Conservation (phyloP, 2,888 invertebrate genomes). For the Dinocampus coccinellae region DNA sequence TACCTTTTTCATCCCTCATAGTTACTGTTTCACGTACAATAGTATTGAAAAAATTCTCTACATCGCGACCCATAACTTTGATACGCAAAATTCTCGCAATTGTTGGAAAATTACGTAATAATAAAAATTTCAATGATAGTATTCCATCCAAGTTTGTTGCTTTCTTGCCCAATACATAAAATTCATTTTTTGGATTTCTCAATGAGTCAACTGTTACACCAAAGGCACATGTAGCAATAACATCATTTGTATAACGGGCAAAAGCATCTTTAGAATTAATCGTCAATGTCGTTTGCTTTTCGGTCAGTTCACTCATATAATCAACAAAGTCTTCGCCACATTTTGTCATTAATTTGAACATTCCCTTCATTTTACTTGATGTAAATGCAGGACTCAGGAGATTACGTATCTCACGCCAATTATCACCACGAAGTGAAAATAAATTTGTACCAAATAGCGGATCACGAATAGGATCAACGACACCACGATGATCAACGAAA, state of each 20-base stretch:
- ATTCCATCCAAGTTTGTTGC: constrained; percentile 25
- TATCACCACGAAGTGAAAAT: constrained; percentile 34
- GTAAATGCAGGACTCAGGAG: constrained; percentile 42
- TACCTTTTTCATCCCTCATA: constrained; percentile 34
- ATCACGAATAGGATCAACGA: constrained; percentile 30
- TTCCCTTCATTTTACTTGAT: constrained; percentile 42
- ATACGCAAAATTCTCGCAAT: constrained; percentile 26
- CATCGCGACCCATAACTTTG: constrained; percentile 10
- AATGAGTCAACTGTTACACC: constrained; percentile 31
- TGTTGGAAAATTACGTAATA: neutral
- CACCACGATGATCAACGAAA: constrained; percentile 48
- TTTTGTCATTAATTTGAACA: constrained; percentile 42
- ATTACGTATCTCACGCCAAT: constrained; percentile 36
- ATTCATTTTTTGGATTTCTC: constrained; percentile 10
- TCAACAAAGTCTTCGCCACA: constrained; percentile 36
- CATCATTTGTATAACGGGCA: constrained; percentile 51
- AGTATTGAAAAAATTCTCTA: constrained; percentile 31
- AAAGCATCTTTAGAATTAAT: constrained; percentile 54
- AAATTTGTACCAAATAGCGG: constrained; percentile 40
- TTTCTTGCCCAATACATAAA: constrained; percentile 28
- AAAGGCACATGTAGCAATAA: constrained; percentile 52
- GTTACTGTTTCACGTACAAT: constrained; percentile 35
- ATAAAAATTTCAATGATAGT: neutral
- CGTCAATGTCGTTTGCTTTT: constrained; percentile 18
- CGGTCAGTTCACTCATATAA: constrained; percentile 37